These are phyloP conservation scores for Clarias laeviceps DNA, from an alignment of 2,797 vertebrate genomes.

Conservation along the genomic window DNA sequence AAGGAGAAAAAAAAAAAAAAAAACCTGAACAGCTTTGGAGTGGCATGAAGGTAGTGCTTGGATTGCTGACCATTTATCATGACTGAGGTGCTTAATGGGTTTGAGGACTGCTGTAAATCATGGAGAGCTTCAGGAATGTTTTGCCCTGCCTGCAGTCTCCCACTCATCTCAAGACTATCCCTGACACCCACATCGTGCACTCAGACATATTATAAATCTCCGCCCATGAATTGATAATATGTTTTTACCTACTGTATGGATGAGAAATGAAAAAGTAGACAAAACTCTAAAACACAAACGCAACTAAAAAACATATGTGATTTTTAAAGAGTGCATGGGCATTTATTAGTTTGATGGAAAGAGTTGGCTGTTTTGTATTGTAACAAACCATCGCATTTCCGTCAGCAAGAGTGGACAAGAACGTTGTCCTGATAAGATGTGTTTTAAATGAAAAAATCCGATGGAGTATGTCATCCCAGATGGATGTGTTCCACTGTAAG, in stretches of 20 bases:
- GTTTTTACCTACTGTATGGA: constrained; percentile 17
- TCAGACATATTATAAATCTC: constrained; percentile 43
- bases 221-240: constrained; percentile 28
- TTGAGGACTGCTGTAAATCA: constrained; percentile 51
- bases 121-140: constrained; percentile 27
- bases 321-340: neutral
- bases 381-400: neutral
- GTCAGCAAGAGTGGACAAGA: neutral
- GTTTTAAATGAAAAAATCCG: constrained; percentile 40
- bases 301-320: neutral
- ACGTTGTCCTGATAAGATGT: constrained; percentile 15
- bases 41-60: constrained; percentile 36
- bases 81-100: constrained; percentile 40
- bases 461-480: constrained; percentile 45
- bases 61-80: constrained; percentile 46
- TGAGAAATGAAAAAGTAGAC: neutral
- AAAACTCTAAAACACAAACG: constrained; percentile 23
- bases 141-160: constrained; percentile 33
- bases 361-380: constrained; percentile 1
- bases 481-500: constrained; percentile 47
- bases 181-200: constrained; percentile 40
- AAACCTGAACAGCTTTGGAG: constrained; percentile 19
- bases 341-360: constrained; percentile 1
- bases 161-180: constrained; percentile 41
- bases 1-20: neutral